Evolutionary conservation across 1,140 invertebrate genomes (phyloP).

Genomic region (Venturia canescens): DNA sequence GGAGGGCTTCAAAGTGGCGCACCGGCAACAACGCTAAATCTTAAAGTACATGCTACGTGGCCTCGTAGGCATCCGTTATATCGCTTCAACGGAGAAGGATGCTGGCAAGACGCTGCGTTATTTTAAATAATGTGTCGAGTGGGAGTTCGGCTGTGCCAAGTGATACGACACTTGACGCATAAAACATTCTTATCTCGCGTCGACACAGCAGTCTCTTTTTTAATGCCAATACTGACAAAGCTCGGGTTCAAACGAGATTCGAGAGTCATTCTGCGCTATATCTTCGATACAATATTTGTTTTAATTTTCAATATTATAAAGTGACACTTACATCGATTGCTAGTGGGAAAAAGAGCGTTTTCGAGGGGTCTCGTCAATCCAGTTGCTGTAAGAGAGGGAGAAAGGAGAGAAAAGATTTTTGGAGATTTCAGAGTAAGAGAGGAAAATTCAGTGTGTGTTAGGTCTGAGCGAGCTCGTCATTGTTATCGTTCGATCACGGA

Average conservation of each 20-base stretch:
- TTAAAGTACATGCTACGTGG: neutral
- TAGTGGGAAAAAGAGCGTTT: too few relatives aligned
- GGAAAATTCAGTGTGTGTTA: too few relatives aligned
- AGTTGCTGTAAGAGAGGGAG: too few relatives aligned
- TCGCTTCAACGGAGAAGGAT: slow-evolving; percentile 37
- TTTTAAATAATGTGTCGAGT: slow-evolving; percentile 67
- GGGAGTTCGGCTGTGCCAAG: slow-evolving; percentile 46
- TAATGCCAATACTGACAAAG: slow-evolving; percentile 40
- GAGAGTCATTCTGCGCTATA: slow-evolving; percentile 42
- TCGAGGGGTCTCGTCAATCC: too few relatives aligned
- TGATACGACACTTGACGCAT: slow-evolving; percentile 61
- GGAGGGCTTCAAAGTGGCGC: slow-evolving; percentile 39
- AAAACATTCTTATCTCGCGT: slow-evolving; percentile 67
- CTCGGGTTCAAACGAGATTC: neutral
- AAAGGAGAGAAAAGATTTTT: too few relatives aligned
- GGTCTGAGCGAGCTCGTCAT: too few relatives aligned
- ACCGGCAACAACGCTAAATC: neutral
- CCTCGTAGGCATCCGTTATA: neutral
- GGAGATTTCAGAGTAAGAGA: too few relatives aligned
- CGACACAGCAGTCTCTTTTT: slow-evolving; percentile 51
- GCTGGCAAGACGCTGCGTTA: slow-evolving; percentile 56
- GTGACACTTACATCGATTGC: too few relatives aligned
- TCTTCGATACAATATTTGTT: neutral
- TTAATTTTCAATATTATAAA: too few relatives aligned
- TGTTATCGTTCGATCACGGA: too few relatives aligned